These are phyloP conservation scores for Fulica atra DNA, from an alignment of 2,113 vertebrate genomes.

Conservation along the genomic window DNA sequence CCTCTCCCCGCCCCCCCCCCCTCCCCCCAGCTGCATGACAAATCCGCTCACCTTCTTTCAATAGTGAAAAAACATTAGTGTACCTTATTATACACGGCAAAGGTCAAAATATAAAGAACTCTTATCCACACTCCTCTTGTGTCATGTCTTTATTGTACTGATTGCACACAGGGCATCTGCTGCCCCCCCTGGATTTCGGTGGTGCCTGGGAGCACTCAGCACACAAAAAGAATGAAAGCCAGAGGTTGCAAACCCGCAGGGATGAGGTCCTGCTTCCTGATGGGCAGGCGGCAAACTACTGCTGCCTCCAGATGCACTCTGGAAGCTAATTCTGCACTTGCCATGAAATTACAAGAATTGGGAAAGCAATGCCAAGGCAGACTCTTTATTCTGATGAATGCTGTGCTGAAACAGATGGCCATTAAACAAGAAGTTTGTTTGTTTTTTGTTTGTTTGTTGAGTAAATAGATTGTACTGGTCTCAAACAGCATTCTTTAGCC, in stretches of 20 bases:
- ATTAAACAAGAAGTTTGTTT: neutral
- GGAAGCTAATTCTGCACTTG: neutral
- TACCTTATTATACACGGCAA: neutral
- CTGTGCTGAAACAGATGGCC: slow-evolving; percentile 8
- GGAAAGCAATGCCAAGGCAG: neutral
- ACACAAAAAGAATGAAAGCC: neutral
- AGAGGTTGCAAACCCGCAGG: neutral
- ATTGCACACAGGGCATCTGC: neutral
- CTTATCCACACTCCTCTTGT: neutral
- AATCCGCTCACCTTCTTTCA: neutral
- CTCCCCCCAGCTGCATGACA: neutral
- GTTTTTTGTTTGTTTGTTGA: neutral
- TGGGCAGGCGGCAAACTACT: neutral
- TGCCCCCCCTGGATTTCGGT: neutral
- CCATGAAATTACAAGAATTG: neutral
- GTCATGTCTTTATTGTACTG: neutral
- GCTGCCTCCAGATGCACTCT: neutral
- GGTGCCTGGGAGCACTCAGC: accelerated
- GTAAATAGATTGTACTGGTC: neutral
- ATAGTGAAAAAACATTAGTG: neutral
- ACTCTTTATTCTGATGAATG: neutral
- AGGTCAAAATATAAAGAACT: neutral
- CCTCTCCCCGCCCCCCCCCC: too few species aligned
- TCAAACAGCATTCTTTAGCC: neutral
- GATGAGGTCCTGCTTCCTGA: neutral